Evolutionary conservation across 2,113 vertebrate genomes (phyloP).

Genomic region (Mesoclemmys tuberculata): DNA sequence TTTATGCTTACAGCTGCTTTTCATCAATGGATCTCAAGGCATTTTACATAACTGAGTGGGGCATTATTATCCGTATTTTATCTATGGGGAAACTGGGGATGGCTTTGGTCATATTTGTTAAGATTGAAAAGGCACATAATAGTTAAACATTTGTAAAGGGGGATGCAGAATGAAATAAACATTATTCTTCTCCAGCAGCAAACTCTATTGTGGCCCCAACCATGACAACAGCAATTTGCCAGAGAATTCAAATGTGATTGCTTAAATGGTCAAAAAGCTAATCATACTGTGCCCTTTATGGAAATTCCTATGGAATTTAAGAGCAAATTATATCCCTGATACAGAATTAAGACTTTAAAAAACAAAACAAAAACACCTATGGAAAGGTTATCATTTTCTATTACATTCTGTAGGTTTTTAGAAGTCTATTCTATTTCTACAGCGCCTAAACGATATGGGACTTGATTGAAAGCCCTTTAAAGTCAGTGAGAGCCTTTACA

Average conservation of each 20-base stretch:
- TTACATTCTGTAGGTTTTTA: not conserved
- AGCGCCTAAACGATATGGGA: not conserved
- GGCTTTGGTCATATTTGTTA: not conserved
- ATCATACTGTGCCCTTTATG: not conserved
- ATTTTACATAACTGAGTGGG: not conserved
- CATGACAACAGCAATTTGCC: not conserved
- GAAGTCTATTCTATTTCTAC: not conserved
- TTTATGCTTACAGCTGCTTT: not conserved
- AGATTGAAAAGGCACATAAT: not conserved
- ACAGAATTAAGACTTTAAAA: not conserved
- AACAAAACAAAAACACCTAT: not conserved
- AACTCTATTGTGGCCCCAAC: accelerated
- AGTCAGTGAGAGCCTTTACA: not conserved
- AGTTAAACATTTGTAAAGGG: not conserved
- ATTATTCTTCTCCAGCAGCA: not conserved
- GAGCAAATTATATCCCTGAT: accelerated
- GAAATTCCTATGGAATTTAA: not conserved
- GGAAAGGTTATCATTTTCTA: no score
- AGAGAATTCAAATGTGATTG: not conserved
- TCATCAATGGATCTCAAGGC: not conserved
- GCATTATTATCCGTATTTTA: not conserved
- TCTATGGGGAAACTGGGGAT: not conserved
- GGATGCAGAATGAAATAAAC: not conserved
- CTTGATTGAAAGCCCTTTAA: not conserved
- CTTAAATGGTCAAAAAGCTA: not conserved